These are phyloP conservation scores for Acanthosepion pharaonis DNA, from an alignment of 2,888 invertebrate genomes.

Conservation along the genomic window DNA sequence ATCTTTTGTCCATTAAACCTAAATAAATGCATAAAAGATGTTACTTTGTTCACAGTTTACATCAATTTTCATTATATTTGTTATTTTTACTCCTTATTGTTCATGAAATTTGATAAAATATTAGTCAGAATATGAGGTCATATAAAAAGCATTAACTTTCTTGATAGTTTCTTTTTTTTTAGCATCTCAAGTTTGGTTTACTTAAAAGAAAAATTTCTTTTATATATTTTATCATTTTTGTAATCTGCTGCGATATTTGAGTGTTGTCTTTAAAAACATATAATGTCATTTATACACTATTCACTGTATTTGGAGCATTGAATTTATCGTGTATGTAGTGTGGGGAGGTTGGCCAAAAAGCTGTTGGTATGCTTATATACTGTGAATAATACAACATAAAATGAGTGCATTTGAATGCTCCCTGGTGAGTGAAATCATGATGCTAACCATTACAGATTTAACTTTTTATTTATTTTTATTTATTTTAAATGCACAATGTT, in stretches of 20 bases:
- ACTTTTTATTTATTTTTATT: background rate
- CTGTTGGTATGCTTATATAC: background rate
- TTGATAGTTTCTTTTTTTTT: no score
- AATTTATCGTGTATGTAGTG: background rate
- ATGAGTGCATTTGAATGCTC: background rate
- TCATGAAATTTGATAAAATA: no score
- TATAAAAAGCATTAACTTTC: no score
- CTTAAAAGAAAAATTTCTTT: no score
- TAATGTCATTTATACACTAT: background rate
- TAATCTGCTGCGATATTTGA: constrained; percentile 17
- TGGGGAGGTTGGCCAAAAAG: background rate
- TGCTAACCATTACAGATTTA: background rate
- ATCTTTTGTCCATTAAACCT: no score
- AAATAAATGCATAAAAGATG: no score
- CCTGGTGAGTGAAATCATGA: background rate
- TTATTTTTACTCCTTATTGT: no score
- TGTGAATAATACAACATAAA: background rate
- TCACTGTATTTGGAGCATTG: background rate
- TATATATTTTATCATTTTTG: background rate
- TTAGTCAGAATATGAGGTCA: no score
- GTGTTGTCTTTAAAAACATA: background rate
- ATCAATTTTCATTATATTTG: no score
- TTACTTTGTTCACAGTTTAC: no score
- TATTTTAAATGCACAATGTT: background rate
- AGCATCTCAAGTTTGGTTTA: no score